Conservation (phyloP, 2,888 invertebrate genomes). For the Tolmerus cingulatus region DNA sequence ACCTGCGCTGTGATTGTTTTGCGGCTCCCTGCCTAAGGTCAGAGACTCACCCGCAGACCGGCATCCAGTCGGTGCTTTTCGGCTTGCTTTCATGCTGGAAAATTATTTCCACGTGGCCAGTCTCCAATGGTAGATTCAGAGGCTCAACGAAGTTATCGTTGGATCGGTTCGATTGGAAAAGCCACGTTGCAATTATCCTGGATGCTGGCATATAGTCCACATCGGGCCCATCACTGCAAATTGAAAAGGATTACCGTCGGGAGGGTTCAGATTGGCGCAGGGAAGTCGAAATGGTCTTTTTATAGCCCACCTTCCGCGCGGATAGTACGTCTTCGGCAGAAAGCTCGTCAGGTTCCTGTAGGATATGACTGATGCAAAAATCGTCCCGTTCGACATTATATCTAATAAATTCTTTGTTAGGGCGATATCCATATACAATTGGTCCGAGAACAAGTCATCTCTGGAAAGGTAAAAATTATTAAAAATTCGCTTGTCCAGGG, state of each 20-base stretch:
- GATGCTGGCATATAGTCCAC: conserved; percentile 62
- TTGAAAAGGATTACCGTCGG: conserved; percentile 3
- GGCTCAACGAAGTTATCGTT: conserved; percentile 61
- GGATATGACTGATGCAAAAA: conserved; percentile 62
- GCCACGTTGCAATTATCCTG: conserved; percentile 62
- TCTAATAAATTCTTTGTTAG: conserved; percentile 58
- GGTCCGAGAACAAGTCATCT: conserved; percentile 62
- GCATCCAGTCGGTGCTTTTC: conserved; percentile 60
- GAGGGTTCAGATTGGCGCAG: neutral
- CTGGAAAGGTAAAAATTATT: conserved; percentile 50
- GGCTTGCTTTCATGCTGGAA: conserved; percentile 62
- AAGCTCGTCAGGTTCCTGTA: conserved; percentile 63
- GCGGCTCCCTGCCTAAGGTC: neutral
- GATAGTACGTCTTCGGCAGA: conserved; percentile 62
- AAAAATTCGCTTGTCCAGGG: neutral
- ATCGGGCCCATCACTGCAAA: conserved; percentile 48
- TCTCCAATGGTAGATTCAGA: conserved; percentile 60
- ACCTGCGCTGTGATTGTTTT: neutral
- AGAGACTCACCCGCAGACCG: conserved; percentile 61
- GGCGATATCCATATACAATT: conserved; percentile 62
- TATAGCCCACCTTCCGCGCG: conserved; percentile 59
- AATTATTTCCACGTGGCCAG: conserved; percentile 63
- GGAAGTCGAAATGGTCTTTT: neutral
- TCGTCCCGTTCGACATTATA: conserved; percentile 61
- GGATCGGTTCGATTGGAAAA: conserved; percentile 62